A percentile compares a stretch with the other conserved stretches of the same genome.
Conservation (phyloP, 2,113 vertebrate species). For the Notechis scutatus region DNA sequence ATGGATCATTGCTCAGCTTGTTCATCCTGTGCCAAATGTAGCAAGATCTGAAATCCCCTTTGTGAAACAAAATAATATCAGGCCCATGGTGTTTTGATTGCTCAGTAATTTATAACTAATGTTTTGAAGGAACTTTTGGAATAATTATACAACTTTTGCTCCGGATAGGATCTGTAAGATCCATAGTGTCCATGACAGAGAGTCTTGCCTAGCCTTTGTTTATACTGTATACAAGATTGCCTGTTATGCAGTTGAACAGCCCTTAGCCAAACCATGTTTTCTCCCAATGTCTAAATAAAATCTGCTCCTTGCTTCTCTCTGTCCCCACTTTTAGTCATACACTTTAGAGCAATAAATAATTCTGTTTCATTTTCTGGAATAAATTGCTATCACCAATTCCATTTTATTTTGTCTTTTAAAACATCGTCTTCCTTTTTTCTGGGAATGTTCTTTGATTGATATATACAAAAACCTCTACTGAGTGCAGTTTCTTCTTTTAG, state of each 20-base stretch:
- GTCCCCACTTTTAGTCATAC: background rate
- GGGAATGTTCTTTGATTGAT: background rate
- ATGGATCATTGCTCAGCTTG: background rate
- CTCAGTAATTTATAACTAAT: background rate
- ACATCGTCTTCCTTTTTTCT: background rate
- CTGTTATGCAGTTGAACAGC: background rate
- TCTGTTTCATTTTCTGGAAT: background rate
- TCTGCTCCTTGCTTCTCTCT: background rate
- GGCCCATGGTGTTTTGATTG: background rate
- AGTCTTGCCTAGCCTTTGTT: background rate
- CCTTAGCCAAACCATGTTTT: background rate
- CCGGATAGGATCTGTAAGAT: background rate
- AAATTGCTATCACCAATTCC: background rate
- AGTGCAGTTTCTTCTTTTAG: background rate
- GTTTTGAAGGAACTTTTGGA: background rate
- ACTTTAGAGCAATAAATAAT: background rate
- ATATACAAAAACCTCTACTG: background rate
- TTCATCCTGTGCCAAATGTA: background rate
- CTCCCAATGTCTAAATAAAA: background rate
- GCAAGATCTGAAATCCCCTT: background rate
- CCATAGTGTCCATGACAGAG: background rate
- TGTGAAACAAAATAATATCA: background rate
- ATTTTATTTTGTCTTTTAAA: background rate
- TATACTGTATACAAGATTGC: background rate
- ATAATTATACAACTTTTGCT: background rate